Conservation (phyloP, 1,140 invertebrate species). For the Drosophila sturtevanti region DNA sequence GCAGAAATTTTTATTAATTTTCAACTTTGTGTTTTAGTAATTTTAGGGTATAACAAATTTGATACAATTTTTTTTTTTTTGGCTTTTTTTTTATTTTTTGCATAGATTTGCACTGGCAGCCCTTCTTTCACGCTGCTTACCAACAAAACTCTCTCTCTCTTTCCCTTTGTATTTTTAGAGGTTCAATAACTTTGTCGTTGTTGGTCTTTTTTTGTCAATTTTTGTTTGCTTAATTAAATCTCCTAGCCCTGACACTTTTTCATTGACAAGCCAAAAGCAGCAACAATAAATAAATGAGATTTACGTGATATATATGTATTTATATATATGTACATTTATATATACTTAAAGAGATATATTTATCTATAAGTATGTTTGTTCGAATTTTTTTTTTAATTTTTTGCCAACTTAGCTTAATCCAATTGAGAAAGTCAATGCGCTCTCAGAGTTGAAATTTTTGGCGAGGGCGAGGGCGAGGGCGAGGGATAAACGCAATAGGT, state of each 20-base stretch:
- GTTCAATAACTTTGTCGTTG: conserved; percentile 47
- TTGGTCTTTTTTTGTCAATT: conserved; percentile 6
- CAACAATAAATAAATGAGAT: conserved; percentile 67
- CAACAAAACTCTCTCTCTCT: conserved; percentile 11
- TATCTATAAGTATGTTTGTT: conserved; percentile 30
- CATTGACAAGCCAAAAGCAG: conserved; percentile 69
- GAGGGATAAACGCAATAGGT: not conserved
- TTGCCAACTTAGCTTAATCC: conserved; percentile 54
- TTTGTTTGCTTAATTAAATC: conserved; percentile 76
- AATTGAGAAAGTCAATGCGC: conserved; percentile 59
- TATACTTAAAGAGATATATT: too few species aligned
- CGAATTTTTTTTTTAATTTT: conserved; percentile 47
- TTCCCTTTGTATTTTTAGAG: conserved; percentile 48
- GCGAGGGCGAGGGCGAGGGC: not conserved
- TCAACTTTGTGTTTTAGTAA: too few species aligned
- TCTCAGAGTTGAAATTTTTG: too few species aligned
- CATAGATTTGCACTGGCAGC: not conserved
- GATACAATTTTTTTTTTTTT: too few species aligned
- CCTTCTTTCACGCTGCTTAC: not conserved
- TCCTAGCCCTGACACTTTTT: conserved; percentile 76
- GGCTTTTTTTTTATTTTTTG: too few species aligned
- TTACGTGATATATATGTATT: conserved; percentile 48
- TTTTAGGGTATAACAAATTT: too few species aligned
- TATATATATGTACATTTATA: too few species aligned
- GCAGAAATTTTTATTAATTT: too few species aligned